Conservation (phyloP, 2,888 invertebrate species). For the Molorchus minor region DNA sequence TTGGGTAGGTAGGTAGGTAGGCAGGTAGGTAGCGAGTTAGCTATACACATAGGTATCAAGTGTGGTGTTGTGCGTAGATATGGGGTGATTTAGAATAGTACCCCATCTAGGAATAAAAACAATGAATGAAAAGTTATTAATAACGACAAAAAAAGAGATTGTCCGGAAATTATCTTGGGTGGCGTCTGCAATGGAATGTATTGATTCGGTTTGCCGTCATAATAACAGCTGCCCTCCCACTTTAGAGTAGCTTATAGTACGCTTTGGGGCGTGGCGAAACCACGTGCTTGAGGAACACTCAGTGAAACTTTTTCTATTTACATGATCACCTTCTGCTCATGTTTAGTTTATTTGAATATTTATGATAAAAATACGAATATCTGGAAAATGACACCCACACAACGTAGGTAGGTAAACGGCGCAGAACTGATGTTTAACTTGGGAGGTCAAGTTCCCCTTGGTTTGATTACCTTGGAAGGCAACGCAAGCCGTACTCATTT, state of each 20-base stretch:
- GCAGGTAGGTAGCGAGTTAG: too few species aligned
- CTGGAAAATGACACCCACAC: background rate
- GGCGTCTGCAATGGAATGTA: constrained; percentile 50
- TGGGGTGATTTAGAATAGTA: background rate
- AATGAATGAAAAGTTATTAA: background rate
- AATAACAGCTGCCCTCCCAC: constrained; percentile 55
- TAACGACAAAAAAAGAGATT: background rate
- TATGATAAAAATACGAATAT: background rate
- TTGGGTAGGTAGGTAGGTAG: background rate
- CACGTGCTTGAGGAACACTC: constrained; percentile 48
- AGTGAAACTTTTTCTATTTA: constrained; percentile 14
- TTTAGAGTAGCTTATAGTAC: constrained; percentile 52
- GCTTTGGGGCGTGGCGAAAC: constrained; percentile 54
- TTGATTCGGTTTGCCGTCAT: constrained; percentile 55
- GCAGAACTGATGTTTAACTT: background rate
- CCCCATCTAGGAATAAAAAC: background rate
- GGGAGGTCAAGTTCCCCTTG: constrained; percentile 17
- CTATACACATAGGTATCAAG: too few species aligned
- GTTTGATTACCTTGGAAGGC: constrained; percentile 14
- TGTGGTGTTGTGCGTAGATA: background rate
- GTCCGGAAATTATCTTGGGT: constrained; percentile 32
- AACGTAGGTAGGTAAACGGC: background rate
- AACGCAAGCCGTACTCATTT: constrained; percentile 2
- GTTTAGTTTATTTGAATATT: constrained; percentile 8
- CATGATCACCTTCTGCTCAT: constrained; percentile 1